Evolutionary conservation across 1,140 invertebrate genomes (phyloP).

Genomic region (Aphidius gifuensis): DNA sequence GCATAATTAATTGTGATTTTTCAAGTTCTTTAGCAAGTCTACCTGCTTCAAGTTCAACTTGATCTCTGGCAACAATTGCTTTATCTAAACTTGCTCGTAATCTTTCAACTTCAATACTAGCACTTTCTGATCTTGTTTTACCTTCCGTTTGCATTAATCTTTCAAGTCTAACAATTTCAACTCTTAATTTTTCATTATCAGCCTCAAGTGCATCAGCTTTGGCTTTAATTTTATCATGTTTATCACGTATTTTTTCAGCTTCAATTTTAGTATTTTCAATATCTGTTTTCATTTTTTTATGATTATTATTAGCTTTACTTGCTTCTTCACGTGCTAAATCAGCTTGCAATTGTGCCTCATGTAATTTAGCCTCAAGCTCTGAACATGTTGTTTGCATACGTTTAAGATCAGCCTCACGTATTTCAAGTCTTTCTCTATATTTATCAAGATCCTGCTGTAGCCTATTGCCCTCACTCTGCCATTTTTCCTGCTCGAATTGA

Average conservation of each 20-base stretch:
- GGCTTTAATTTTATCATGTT: slow-evolving; percentile 76
- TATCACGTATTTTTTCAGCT: slow-evolving; percentile 79
- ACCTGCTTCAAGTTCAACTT: slow-evolving; percentile 80
- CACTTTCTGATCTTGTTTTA: slow-evolving; percentile 53
- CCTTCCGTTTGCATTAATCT: slow-evolving; percentile 61
- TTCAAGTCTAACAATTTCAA: slow-evolving; percentile 68
- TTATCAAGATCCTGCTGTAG: slow-evolving; percentile 67
- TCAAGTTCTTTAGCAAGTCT: slow-evolving; percentile 82
- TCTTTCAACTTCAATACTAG: slow-evolving; percentile 73
- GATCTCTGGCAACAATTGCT: slow-evolving; percentile 71
- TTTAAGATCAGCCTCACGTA: slow-evolving; percentile 72
- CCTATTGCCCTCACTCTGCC: slow-evolving; percentile 59
- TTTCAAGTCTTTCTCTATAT: slow-evolving; percentile 70
- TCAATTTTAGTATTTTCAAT: slow-evolving; percentile 79
- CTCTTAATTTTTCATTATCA: slow-evolving; percentile 70
- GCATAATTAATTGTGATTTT: slow-evolving; percentile 76
- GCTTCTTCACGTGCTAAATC: slow-evolving; percentile 76
- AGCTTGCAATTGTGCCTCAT: slow-evolving; percentile 75
- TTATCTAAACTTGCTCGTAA: slow-evolving; percentile 83
- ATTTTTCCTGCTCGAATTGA: slow-evolving; percentile 83
- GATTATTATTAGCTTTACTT: slow-evolving; percentile 65
- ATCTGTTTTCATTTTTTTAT: slow-evolving; percentile 75
- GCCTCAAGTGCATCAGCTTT: slow-evolving; percentile 68
- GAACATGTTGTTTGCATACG: slow-evolving; percentile 63
- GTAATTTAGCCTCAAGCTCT: slow-evolving; percentile 73